A percentile compares a stretch with the other conserved stretches of the same genome.
Evolutionary conservation across 2,888 invertebrate species (phyloP).

Genomic region (Eilema griseolum): DNA sequence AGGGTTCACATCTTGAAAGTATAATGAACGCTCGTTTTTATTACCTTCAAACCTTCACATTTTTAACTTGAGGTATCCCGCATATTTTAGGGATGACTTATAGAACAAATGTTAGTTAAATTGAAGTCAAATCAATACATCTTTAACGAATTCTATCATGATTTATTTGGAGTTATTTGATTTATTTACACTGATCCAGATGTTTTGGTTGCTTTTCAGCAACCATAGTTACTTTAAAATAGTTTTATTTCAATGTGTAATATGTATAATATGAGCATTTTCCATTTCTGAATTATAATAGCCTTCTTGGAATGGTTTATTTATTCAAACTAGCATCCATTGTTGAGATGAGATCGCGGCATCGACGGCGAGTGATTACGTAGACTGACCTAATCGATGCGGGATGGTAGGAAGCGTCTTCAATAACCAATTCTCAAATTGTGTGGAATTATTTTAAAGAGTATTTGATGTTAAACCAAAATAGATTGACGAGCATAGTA

Average conservation of each 20-base stretch:
- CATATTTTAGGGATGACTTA: background rate
- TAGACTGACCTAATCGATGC: constrained; percentile 45
- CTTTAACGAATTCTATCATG: no score
- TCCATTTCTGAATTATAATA: background rate
- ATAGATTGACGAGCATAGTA: no score
- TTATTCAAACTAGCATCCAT: background rate
- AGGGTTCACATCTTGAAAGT: constrained; percentile 20
- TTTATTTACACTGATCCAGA: no score
- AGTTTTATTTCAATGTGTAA: no score
- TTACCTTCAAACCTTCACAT: background rate
- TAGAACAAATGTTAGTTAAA: background rate
- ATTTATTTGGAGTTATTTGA: no score
- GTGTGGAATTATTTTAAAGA: background rate
- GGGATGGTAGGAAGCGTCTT: constrained; percentile 21
- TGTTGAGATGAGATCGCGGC: background rate
- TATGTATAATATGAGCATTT: background rate
- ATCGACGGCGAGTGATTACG: constrained; percentile 12
- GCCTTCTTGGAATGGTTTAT: background rate
- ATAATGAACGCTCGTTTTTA: constrained; percentile 11
- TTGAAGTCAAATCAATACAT: background rate
- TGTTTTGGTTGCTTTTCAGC: no score
- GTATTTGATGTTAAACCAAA: background rate
- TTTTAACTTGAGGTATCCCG: constrained; percentile 3
- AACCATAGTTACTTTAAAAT: no score
- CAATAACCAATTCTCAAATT: constrained; percentile 32